Percentiles rank a stretch among this genome's conserved stretches.
These are phyloP conservation scores for Melanerpes aurifrons DNA, from an alignment of 2,113 vertebrate species.

Conservation along the genomic window DNA sequence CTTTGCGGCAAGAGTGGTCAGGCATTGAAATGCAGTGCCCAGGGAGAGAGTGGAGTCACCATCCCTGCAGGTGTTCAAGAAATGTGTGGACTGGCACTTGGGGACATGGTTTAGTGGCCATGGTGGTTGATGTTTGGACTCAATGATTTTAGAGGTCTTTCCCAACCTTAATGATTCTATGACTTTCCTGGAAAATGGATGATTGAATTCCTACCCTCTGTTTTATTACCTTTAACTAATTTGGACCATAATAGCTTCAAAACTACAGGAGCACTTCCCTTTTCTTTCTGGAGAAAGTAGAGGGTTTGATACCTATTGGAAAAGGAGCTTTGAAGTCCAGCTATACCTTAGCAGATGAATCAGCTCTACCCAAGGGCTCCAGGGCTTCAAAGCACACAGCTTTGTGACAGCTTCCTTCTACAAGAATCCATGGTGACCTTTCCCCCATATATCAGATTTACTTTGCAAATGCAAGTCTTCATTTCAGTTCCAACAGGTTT, in stretches of 20 bases:
- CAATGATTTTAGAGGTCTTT: too few species aligned
- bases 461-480: not conserved
- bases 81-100: too few species aligned
- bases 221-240: not conserved
- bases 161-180: not conserved
- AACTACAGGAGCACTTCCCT: not conserved
- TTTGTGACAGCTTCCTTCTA: not conserved
- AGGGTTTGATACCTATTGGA: not conserved
- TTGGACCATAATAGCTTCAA: not conserved
- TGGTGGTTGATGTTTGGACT: too few species aligned
- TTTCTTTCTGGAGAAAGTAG: not conserved
- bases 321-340: not conserved
- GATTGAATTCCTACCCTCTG: not conserved
- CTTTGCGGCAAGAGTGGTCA: too few species aligned
- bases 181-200: not conserved
- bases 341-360: not conserved
- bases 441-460: not conserved
- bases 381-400: not conserved
- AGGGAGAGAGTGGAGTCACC: too few species aligned
- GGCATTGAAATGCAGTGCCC: too few species aligned
- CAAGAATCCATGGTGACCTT: not conserved
- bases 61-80: too few species aligned
- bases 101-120: too few species aligned
- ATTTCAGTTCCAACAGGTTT: not conserved
- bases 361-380: not conserved